Evolutionary conservation across 2,113 vertebrate genomes (phyloP).

Genomic region (Stegostoma tigrinum): DNA sequence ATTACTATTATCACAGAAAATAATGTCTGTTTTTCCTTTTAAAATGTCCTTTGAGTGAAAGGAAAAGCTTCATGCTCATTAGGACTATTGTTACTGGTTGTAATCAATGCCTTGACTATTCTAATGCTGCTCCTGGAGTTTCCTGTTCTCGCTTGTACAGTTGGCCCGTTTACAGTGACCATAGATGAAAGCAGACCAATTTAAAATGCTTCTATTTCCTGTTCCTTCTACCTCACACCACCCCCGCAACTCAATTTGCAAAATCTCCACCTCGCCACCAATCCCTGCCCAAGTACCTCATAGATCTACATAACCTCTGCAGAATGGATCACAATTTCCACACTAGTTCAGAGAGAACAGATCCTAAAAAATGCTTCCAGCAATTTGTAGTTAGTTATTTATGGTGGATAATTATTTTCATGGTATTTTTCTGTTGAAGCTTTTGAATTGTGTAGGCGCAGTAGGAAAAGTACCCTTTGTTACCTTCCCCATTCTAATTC

Average conservation of each 20-base stretch:
- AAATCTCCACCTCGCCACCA: background rate
- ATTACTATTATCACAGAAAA: background rate
- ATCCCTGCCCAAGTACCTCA: background rate
- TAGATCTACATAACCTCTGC: background rate
- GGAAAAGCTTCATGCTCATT: conserved; percentile 12
- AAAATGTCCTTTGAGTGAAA: background rate
- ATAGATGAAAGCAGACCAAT: conserved; percentile 21
- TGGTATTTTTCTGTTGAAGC: background rate
- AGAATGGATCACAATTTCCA: conserved; percentile 32
- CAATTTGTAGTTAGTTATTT: background rate
- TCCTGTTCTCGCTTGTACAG: conserved; percentile 11
- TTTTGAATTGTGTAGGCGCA: background rate
- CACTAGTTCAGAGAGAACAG: conserved; percentile 14
- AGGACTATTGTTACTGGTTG: background rate
- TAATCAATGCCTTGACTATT: conserved; percentile 29
- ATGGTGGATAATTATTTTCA: conserved; percentile 7
- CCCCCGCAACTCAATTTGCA: background rate
- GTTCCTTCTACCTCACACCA: background rate
- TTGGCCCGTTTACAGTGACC: conserved; percentile 32
- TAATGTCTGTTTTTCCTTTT: background rate
- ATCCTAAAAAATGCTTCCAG: conserved; percentile 14
- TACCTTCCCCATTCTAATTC: background rate
- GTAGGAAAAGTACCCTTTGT: background rate
- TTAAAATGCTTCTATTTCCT: background rate
- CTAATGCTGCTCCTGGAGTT: background rate